phyloP scores from a whole-genome alignment of 2,888 invertebrate species.

The Octonoba sinensis region DNA sequence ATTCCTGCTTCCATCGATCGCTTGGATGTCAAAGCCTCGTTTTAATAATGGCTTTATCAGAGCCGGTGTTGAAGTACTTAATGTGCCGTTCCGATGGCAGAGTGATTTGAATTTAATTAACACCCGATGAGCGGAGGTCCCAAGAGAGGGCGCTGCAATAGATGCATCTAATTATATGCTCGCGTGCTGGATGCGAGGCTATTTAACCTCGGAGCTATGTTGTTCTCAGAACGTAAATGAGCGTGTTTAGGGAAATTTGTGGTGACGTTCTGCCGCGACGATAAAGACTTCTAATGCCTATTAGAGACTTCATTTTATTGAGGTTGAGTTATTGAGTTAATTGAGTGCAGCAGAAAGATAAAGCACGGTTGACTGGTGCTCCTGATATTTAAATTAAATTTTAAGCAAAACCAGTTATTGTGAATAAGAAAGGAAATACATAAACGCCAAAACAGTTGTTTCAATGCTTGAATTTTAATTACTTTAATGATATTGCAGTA shows the following conservation, averaged over 20 bases:
- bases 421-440: too few species aligned
- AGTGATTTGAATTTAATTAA: conserved; percentile 64
- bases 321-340: too few species aligned
- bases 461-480: too few species aligned
- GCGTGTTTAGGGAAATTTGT: conserved; percentile 59
- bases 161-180: conserved; percentile 60
- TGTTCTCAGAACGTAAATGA: conserved; percentile 41
- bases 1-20: not conserved
- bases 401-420: too few species aligned
- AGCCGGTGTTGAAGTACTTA: conserved; percentile 52
- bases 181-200: conserved; percentile 42
- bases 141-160: conserved; percentile 52
- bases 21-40: conserved; percentile 31
- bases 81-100: conserved; percentile 59
- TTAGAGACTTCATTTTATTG: too few species aligned
- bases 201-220: conserved; percentile 47
- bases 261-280: conserved; percentile 43
- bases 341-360: too few species aligned
- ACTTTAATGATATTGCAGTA: too few species aligned
- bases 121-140: conserved; percentile 58
- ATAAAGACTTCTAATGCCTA: conserved; percentile 25
- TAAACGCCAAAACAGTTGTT: too few species aligned
- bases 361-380: too few species aligned
- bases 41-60: conserved; percentile 62
- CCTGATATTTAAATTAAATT: too few species aligned